Evolutionary conservation across 1,140 invertebrate species (phyloP).

Genomic region (Macrotrachela quadricornifera): DNA sequence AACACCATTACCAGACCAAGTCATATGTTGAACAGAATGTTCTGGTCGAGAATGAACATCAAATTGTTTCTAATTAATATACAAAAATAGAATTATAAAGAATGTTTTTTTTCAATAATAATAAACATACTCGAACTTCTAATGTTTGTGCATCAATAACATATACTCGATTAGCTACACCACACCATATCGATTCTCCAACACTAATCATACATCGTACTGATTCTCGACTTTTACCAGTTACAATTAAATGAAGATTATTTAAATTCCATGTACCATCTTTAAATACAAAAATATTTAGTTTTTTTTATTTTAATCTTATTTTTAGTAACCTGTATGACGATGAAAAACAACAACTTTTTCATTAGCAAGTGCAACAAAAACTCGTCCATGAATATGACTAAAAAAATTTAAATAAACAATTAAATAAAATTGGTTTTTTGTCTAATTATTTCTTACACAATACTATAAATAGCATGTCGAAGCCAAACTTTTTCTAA

Average conservation of each 20-base stretch:
- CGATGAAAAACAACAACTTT: constrained; percentile 77
- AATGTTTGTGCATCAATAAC: constrained; percentile 67
- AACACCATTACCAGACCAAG: constrained; percentile 81
- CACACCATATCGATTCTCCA: constrained; percentile 68
- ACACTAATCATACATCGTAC: no score
- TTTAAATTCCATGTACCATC: neutral
- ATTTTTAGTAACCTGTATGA: constrained; percentile 8
- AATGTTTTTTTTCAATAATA: neutral
- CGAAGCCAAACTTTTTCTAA: no score
- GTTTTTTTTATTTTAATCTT: no score
- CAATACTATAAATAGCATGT: no score
- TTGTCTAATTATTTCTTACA: neutral
- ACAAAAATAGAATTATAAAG: neutral
- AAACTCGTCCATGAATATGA: constrained; percentile 72
- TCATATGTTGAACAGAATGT: constrained; percentile 71
- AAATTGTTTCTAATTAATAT: constrained; percentile 42
- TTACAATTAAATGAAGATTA: no score
- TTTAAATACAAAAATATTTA: constrained; percentile 14
- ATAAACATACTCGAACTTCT: constrained; percentile 41
- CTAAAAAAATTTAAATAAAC: constrained; percentile 27
- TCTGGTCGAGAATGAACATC: constrained; percentile 90
- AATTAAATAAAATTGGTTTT: no score
- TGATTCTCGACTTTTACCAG: no score
- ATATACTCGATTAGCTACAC: constrained; percentile 81
- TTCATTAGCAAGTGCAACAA: constrained; percentile 83